Base-by-base conservation (phyloP, 2,113 vertebrate genomes). In the Dinomys branickii region DNA sequence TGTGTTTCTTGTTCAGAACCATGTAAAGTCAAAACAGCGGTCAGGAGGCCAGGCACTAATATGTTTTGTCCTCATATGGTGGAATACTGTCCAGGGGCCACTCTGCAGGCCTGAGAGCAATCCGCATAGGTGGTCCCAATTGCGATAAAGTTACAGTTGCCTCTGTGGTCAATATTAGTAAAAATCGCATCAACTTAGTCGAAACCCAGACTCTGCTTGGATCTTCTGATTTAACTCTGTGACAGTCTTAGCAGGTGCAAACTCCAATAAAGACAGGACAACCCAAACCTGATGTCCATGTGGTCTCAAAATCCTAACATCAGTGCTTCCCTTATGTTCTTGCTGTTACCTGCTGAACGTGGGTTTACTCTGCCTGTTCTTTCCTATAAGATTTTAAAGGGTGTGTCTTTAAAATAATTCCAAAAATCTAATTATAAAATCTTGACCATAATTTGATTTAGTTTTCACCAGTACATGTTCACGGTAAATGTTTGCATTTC, bases 221-320 rank as follows among this genome's bases (percentile, higher is more conserved):
- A 96, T 96, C 69, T 92, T 61, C 58, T 89, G 93, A 56, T 63
- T 94, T 95, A 87, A 71, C 81, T 90, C 93, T 88, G 91, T 96
- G 63, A 81, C 97, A 94, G 33, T 90, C 97, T 97, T 97, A 80
- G 95, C 97, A 97, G 81, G 94, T 91, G 78, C 65, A 95, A 95
- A 89, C 63, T 95, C 96, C 95, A 98, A 98, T 98, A 98, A 98
- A 98, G 88, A 97, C 41, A 2, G 90, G 44, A 75, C 75, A 96
- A 56, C 38, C 87, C 67, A 65, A 33, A 91, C 96, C 58, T 94
- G 30, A 35, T 77, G 91, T 91, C 86, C 90, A 54, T 8, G 11
- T 90, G 28, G 47, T 97, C 85, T 96, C 96, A 75, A 97, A 91
- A 86, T 86, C 87, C 94, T 96, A 47, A 47, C 2, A 73, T 19